Evolutionary conservation across 1,140 invertebrate species (phyloP).

Genomic region (Conus ventricosus): DNA sequence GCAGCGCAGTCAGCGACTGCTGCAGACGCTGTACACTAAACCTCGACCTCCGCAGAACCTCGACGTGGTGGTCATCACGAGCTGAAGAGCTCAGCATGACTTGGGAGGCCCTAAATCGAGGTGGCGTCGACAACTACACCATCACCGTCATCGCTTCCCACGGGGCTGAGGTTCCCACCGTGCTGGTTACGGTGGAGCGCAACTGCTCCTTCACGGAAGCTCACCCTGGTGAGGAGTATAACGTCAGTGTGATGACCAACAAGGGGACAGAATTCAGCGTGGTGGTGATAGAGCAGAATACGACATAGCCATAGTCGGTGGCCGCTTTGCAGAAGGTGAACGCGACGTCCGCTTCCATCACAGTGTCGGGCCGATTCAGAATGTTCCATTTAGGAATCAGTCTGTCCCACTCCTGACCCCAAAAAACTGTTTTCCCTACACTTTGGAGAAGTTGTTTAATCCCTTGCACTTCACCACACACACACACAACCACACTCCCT

Average conservation of each 20-base stretch:
- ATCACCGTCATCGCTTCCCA: conserved; percentile 36
- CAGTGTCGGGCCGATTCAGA: conserved; percentile 23
- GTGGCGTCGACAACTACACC: conserved; percentile 51
- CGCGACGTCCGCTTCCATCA: conserved; percentile 40
- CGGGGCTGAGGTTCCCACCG: conserved; percentile 3
- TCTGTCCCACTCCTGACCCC: no score
- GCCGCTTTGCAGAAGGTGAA: conserved; percentile 54
- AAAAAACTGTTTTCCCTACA: no score
- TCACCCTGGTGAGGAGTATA: conserved; percentile 56
- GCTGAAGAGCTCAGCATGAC: conserved; percentile 39
- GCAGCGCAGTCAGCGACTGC: conserved; percentile 27
- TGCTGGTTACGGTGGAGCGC: conserved; percentile 1
- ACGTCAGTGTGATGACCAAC: conserved; percentile 44
- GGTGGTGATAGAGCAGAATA: conserved; percentile 40
- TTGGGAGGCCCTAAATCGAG: conserved; percentile 45
- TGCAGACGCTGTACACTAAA: conserved; percentile 33
- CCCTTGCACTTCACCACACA: no score
- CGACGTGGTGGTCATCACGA: conserved; percentile 27
- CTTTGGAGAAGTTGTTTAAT: no score
- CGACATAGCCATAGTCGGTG: conserved; percentile 51
- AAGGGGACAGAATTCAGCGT: conserved; percentile 48
- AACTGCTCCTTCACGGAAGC: conserved; percentile 37
- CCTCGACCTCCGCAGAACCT: conserved; percentile 48
- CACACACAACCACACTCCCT: no score
- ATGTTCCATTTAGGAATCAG: no score